Percentiles rank a stretch among this genome's conserved stretches.
Evolutionary conservation across 2,888 invertebrate species (phyloP).

Genomic region (Leptopilina myrica): DNA sequence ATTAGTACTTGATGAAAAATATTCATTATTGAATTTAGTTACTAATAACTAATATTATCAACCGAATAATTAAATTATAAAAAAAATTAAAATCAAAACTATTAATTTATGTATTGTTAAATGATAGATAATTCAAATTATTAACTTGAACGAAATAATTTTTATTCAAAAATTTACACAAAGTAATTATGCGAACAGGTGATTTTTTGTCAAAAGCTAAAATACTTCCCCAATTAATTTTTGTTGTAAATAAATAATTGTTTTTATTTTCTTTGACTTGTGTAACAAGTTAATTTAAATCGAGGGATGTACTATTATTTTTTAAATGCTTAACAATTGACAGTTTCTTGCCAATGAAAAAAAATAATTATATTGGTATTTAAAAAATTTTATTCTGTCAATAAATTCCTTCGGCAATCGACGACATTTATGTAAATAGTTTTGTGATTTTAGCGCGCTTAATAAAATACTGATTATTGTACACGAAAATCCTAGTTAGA

Average conservation of each 20-base stretch:
- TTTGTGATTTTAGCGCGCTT: slow-evolving; percentile 24
- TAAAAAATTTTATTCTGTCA: slow-evolving; percentile 6
- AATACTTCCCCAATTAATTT: slow-evolving; percentile 1
- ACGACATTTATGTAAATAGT: slow-evolving; percentile 16
- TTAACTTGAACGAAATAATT: not conserved
- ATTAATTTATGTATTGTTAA: too few relatives aligned
- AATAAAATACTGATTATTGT: slow-evolving; percentile 17
- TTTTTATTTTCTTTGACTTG: slow-evolving; percentile 27
- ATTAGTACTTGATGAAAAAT: too few relatives aligned
- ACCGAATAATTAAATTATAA: too few relatives aligned
- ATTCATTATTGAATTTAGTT: too few relatives aligned
- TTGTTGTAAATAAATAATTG: not conserved
- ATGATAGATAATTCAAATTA: not conserved
- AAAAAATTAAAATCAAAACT: too few relatives aligned
- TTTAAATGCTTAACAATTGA: slow-evolving; percentile 18
- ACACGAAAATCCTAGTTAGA: not conserved
- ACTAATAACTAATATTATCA: too few relatives aligned
- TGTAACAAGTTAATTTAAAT: not conserved
- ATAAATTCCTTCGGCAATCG: not conserved
- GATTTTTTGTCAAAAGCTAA: slow-evolving; percentile 22
- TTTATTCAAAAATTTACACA: not conserved
- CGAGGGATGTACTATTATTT: not conserved
- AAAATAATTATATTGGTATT: not conserved
- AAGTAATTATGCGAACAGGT: not conserved
- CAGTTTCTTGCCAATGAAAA: slow-evolving; percentile 24